phyloP scores from a whole-genome alignment of 1,140 invertebrate species.

The Hormaphis cornu region DNA sequence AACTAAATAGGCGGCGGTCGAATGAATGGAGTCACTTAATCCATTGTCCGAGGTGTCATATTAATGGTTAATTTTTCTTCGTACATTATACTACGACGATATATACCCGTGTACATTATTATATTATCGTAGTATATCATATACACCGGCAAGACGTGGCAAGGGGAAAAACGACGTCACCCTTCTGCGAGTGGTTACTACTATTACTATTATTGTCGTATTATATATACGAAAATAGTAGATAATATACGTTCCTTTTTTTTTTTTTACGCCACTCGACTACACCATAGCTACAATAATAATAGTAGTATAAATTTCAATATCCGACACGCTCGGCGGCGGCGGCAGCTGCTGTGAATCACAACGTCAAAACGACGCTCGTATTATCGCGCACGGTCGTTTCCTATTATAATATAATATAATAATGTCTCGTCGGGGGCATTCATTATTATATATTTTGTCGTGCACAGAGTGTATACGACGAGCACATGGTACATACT shows the following conservation, averaged over 20 bases:
- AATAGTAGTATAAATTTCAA: not conserved
- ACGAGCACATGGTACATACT: not conserved
- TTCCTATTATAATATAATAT: no score
- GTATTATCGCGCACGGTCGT: not conserved
- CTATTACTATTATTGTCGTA: no score
- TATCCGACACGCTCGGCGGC: not conserved
- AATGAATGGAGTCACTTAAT: slow-evolving; percentile 28
- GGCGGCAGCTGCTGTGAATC: not conserved
- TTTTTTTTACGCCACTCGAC: not conserved
- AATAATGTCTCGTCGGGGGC: not conserved
- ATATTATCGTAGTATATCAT: no score
- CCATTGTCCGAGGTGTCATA: slow-evolving; percentile 24
- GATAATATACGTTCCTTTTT: not conserved
- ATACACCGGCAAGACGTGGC: not conserved
- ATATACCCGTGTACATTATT: not conserved
- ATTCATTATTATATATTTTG: not conserved
- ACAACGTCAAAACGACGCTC: slow-evolving; percentile 11
- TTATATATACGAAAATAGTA: not conserved
- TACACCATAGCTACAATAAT: not conserved
- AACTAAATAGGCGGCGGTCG: slow-evolving; percentile 1
- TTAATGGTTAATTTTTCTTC: slow-evolving; percentile 33
- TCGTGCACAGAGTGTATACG: not conserved
- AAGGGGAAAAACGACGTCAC: not conserved
- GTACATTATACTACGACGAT: no score
- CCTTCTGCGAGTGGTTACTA: no score